Evolutionary conservation across 2,797 vertebrate species (phyloP).

Genomic region (Caiman crocodilus): DNA sequence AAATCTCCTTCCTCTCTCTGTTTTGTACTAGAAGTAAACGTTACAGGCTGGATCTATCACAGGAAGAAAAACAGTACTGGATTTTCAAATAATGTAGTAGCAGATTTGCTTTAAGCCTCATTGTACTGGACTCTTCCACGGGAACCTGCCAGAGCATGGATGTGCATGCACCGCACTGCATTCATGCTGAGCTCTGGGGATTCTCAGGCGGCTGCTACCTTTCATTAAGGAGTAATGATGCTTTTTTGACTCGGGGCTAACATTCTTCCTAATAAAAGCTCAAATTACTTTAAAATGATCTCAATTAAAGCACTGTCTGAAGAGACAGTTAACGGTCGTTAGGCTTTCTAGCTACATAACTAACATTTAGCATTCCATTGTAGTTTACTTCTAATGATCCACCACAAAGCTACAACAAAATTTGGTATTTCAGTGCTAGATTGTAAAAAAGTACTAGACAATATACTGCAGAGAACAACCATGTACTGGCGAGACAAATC

Average conservation of each 20-base stretch:
- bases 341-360: not conserved
- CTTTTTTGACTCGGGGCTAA: not conserved
- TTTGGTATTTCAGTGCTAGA: not conserved
- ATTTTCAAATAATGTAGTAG: not conserved
- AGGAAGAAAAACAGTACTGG: fast-evolving
- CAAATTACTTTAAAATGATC: slow-evolving; percentile 1
- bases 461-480: not conserved
- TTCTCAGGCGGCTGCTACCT: not conserved
- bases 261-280: not conserved
- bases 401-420: not conserved
- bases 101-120: not conserved
- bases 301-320: not conserved
- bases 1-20: not conserved
- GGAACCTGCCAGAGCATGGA: not conserved
- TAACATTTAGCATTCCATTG: not conserved
- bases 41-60: not conserved
- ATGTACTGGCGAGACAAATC: not conserved
- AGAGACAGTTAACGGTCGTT: not conserved
- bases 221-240: not conserved
- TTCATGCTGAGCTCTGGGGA: not conserved
- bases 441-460: not conserved
- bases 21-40: not conserved
- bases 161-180: not conserved
- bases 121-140: fast-evolving
- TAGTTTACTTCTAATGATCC: not conserved